Percentiles rank a stretch among this genome's conserved stretches.
These are phyloP conservation scores for Eulemur albifrons DNA, from an alignment of 2,797 vertebrate genomes.

Conservation along the genomic window DNA sequence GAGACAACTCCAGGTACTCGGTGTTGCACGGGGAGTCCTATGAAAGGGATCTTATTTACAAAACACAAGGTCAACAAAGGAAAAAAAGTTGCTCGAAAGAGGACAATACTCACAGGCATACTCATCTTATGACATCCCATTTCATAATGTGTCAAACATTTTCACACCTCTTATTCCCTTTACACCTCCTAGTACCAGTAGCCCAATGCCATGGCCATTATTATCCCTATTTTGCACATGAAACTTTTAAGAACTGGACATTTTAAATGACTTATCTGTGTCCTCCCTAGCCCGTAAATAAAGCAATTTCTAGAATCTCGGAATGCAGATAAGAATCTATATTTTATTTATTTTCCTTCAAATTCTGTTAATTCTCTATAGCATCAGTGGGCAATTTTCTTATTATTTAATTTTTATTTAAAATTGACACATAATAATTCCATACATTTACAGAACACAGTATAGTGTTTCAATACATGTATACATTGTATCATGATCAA, in stretches of 20 bases:
- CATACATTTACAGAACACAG: not conserved
- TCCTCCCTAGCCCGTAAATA: not conserved
- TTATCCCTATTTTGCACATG: fast-evolving
- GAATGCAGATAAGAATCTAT: not conserved
- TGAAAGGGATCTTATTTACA: not conserved
- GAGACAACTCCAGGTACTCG: no score
- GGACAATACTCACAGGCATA: not conserved
- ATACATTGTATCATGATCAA: not conserved
- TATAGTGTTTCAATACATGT: not conserved
- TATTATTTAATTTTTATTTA: not conserved
- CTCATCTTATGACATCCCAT: not conserved
- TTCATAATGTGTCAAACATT: not conserved
- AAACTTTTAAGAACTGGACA: not conserved
- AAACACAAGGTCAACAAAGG: not conserved
- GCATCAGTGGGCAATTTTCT: not conserved
- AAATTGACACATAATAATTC: not conserved
- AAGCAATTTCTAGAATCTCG: not conserved
- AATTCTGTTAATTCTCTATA: not conserved
- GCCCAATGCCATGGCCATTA: no score
- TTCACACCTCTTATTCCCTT: not conserved
- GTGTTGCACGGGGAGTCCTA: not conserved
- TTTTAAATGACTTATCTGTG: not conserved
- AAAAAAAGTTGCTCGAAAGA: not conserved
- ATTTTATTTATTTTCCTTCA: not conserved
- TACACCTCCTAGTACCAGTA: not conserved